A percentile compares a stretch with the other conserved stretches of the same genome.
These are phyloP conservation scores for Pogonocichla stellata DNA, from an alignment of 2,113 vertebrate species.

Conservation along the genomic window DNA sequence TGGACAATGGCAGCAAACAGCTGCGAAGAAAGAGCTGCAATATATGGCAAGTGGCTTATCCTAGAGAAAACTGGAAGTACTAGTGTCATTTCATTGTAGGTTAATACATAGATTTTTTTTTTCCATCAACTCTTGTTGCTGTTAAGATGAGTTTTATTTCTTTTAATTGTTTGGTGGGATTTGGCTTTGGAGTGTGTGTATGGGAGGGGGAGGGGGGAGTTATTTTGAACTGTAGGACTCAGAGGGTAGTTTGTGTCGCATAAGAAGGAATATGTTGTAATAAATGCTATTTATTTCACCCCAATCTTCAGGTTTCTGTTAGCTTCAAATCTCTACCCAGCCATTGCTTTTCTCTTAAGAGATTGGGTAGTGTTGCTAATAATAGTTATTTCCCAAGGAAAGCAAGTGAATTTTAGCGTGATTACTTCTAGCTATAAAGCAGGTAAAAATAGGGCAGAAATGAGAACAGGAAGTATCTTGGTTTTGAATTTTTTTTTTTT, in stretches of 20 bases:
- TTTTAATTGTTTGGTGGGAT: conserved; percentile 5
- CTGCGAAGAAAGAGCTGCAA: not conserved
- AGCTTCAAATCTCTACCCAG: conserved; percentile 44
- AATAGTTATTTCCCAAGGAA: not conserved
- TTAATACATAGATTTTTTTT: not conserved
- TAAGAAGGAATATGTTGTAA: conserved; percentile 46
- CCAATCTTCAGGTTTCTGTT: conserved; percentile 35
- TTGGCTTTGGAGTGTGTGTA: conserved; percentile 42
- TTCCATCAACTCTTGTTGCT: not conserved
- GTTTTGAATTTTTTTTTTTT: not conserved
- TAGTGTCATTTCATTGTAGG: conserved; percentile 6
- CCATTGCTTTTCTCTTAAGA: conserved; percentile 19
- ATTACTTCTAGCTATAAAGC: not conserved
- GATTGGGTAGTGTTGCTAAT: conserved; percentile 32
- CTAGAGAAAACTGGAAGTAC: conserved; percentile 19
- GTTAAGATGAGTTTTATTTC: conserved; percentile 37
- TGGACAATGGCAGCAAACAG: not conserved
- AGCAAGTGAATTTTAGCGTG: not conserved
- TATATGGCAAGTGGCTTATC: not conserved
- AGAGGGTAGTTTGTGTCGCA: conserved; percentile 2
- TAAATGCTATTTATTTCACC: conserved; percentile 58
- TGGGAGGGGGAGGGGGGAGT: not conserved
- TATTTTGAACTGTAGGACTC: not conserved
- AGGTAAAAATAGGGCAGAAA: conserved; percentile 36
- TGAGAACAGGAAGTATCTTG: conserved; percentile 2